These are phyloP conservation scores for Parnassius orleans DNA, from an alignment of 2,888 invertebrate genomes.

Conservation along the genomic window DNA sequence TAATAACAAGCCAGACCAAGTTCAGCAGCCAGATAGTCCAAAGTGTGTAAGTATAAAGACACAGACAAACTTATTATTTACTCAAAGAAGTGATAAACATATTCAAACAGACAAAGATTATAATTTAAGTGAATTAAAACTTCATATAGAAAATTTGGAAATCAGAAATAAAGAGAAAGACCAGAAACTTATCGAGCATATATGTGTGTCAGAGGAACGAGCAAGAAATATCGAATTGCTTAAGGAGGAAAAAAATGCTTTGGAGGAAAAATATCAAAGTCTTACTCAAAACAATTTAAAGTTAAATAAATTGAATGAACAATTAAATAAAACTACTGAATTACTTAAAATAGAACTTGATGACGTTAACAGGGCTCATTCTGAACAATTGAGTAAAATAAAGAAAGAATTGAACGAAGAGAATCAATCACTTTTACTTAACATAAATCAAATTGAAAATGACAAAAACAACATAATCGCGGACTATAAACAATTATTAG, in stretches of 20 bases:
- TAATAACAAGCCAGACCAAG: conserved; percentile 24
- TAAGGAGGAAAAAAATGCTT: conserved; percentile 58
- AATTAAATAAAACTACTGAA: conserved; percentile 44
- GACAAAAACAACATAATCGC: conserved; percentile 63
- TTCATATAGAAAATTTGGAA: conserved; percentile 40
- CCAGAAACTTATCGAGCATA: conserved; percentile 43
- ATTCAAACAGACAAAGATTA: conserved; percentile 56
- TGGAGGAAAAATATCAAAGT: conserved; percentile 51
- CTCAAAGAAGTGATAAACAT: conserved; percentile 36
- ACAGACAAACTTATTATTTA: conserved; percentile 48
- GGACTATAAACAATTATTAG: conserved; percentile 75
- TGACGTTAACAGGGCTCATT: conserved; percentile 42
- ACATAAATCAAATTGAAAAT: conserved; percentile 62
- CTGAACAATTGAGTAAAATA: conserved; percentile 40
- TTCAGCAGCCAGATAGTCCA: conserved; percentile 22
- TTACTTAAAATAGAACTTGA: conserved; percentile 48
- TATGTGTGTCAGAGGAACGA: conserved; percentile 48
- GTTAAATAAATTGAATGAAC: conserved; percentile 50
- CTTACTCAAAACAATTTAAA: conserved; percentile 50
- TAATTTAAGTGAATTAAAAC: conserved; percentile 38
- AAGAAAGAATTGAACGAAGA: conserved; percentile 61
- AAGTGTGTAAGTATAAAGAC: conserved; percentile 39
- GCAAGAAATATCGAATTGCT: conserved; percentile 53
- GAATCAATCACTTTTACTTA: conserved; percentile 61
- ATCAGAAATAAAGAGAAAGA: conserved; percentile 47